Percentiles rank a stretch among this genome's conserved stretches.
Evolutionary conservation across 2,113 vertebrate species (phyloP).

Genomic region (Corydoras maculifer): DNA sequence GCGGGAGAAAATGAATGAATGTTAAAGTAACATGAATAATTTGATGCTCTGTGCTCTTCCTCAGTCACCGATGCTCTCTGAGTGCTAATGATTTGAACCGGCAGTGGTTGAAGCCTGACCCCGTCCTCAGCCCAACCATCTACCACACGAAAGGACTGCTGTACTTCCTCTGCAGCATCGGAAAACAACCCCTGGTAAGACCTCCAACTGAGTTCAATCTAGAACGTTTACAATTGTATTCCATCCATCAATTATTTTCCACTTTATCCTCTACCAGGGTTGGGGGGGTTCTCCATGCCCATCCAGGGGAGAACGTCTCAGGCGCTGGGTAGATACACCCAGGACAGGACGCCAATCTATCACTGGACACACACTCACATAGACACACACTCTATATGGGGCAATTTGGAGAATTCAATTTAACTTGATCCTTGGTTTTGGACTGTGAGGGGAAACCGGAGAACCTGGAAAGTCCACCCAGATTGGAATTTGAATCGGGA

Average conservation of each 20-base stretch:
- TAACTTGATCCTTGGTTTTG: too few species aligned
- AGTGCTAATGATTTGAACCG: slow-evolving; percentile 84
- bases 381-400: too few species aligned
- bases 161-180: slow-evolving; percentile 72
- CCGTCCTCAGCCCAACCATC: slow-evolving; percentile 77
- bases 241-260: not conserved
- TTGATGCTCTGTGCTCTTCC: slow-evolving; percentile 12
- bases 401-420: too few species aligned
- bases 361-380: too few species aligned
- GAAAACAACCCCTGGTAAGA: slow-evolving; percentile 76
- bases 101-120: slow-evolving; percentile 75
- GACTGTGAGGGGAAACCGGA: too few species aligned
- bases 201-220: not conserved
- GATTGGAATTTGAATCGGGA: too few species aligned
- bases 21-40: not conserved
- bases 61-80: slow-evolving; percentile 82
- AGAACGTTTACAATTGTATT: not conserved
- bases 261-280: not conserved
- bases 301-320: too few species aligned
- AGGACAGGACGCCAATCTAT: too few species aligned
- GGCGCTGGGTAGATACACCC: too few species aligned
- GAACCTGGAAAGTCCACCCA: too few species aligned
- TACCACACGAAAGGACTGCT: slow-evolving; percentile 88
- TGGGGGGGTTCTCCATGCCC: too few species aligned
- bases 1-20: too few species aligned